A percentile compares a stretch with the other conserved stretches of the same genome.
phyloP scores from a whole-genome alignment of 2,888 invertebrate genomes.

The Pammene aurita region DNA sequence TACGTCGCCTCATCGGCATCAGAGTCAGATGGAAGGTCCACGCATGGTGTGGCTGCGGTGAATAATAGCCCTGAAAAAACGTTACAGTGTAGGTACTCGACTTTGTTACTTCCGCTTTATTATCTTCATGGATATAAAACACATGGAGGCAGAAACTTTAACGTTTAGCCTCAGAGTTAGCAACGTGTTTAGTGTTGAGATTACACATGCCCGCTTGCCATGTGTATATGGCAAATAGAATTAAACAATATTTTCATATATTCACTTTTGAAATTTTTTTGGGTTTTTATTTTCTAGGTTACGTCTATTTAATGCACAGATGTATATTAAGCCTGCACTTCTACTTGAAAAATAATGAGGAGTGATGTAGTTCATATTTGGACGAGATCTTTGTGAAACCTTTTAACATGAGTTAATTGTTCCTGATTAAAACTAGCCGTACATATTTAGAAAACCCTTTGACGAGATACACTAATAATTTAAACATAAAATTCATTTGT shows the following conservation, averaged over 20 bases:
- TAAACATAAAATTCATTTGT: too few species aligned
- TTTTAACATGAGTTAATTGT: too few species aligned
- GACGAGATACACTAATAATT: too few species aligned
- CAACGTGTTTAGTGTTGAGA: slow-evolving; percentile 3
- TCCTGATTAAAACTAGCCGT: too few species aligned
- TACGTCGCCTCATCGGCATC: slow-evolving; percentile 1
- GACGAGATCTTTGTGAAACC: not conserved
- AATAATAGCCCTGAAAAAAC: slow-evolving; percentile 20
- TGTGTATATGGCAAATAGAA: not conserved
- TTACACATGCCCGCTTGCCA: not conserved
- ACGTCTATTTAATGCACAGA: not conserved
- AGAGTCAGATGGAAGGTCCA: not conserved
- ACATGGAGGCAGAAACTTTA: not conserved
- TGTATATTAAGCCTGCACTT: not conserved
- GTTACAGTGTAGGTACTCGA: not conserved
- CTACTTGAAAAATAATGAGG: not conserved
- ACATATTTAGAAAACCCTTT: too few species aligned
- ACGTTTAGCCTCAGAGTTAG: slow-evolving; percentile 8
- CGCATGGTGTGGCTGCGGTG: slow-evolving; percentile 9
- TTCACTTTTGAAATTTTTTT: not conserved
- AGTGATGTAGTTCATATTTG: not conserved
- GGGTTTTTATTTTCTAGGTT: not conserved
- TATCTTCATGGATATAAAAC: not conserved
- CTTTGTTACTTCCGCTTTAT: not conserved
- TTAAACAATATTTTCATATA: too few species aligned